These are phyloP conservation scores for Hippocampus guttulatus DNA, from an alignment of 2,113 vertebrate genomes.

Conservation along the genomic window DNA sequence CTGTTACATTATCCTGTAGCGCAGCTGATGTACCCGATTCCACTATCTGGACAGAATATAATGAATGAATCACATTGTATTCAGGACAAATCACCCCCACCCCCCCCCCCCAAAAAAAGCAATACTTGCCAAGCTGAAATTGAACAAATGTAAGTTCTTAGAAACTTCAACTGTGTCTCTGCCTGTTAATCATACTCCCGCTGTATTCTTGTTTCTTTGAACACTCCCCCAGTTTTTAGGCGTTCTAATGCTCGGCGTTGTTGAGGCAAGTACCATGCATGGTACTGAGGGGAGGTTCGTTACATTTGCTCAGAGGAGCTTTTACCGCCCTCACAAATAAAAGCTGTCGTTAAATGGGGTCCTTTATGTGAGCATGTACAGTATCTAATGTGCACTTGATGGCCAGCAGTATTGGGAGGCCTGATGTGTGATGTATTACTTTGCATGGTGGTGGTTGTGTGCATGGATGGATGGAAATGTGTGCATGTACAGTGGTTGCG, in stretches of 20 bases:
- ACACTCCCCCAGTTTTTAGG: neutral
- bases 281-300: slow-evolving; percentile 39
- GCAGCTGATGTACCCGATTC: neutral
- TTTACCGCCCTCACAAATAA: slow-evolving; percentile 22
- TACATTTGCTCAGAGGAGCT: slow-evolving; percentile 43
- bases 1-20: neutral
- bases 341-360: slow-evolving; percentile 40
- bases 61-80: neutral
- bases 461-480: slow-evolving; percentile 14
- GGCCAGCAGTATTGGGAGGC: slow-evolving; percentile 26
- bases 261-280: slow-evolving; percentile 47
- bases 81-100: neutral
- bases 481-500: slow-evolving; percentile 24
- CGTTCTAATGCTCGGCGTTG: slow-evolving; percentile 24
- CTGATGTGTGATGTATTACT: slow-evolving; percentile 39
- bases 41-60: neutral
- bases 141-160: neutral
- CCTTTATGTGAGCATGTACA: slow-evolving; percentile 17
- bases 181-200: slow-evolving; percentile 25
- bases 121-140: neutral
- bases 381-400: slow-evolving; percentile 27
- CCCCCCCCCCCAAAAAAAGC: no score
- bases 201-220: neutral
- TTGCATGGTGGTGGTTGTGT: slow-evolving; percentile 20
- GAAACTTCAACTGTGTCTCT: neutral